A percentile compares a stretch with the other conserved stretches of the same genome.
Evolutionary conservation across 1,140 invertebrate genomes (phyloP).

Genomic region (Eurosta solidaginis): DNA sequence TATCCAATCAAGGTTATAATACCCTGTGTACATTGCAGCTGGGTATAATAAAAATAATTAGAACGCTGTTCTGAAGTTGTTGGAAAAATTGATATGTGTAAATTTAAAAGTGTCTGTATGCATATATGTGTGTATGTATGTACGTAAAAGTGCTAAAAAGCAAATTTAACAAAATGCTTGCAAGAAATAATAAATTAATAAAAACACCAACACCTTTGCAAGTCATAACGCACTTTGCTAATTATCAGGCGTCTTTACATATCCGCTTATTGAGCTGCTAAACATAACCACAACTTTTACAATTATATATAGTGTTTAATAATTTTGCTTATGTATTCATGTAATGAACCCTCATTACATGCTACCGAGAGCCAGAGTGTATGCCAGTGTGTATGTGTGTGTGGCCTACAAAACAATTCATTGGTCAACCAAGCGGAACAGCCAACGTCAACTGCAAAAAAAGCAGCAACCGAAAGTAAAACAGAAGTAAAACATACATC

Average conservation of each 20-base stretch:
- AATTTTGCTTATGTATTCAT: not conserved
- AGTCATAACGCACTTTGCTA: not conserved
- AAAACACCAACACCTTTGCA: not conserved
- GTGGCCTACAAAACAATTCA: constrained; percentile 56
- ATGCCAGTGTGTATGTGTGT: constrained; percentile 12
- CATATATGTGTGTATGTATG: not conserved
- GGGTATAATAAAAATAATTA: no score
- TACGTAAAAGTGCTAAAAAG: not conserved
- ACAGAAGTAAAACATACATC: not conserved
- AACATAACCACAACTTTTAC: no score
- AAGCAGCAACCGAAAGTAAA: not conserved
- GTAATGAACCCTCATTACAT: not conserved
- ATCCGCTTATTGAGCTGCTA: no score
- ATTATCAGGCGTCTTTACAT: no score
- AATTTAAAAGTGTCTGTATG: not conserved
- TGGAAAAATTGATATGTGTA: not conserved
- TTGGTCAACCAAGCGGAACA: constrained; percentile 56
- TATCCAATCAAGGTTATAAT: no score
- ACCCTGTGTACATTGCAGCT: no score
- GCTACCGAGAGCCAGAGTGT: not conserved
- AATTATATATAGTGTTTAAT: not conserved
- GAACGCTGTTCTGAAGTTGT: not conserved
- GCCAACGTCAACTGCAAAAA: not conserved
- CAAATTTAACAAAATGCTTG: not conserved
- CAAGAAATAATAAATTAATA: not conserved